Evolutionary conservation across 2,888 invertebrate species (phyloP).

Genomic region (Amitus sp.): DNA sequence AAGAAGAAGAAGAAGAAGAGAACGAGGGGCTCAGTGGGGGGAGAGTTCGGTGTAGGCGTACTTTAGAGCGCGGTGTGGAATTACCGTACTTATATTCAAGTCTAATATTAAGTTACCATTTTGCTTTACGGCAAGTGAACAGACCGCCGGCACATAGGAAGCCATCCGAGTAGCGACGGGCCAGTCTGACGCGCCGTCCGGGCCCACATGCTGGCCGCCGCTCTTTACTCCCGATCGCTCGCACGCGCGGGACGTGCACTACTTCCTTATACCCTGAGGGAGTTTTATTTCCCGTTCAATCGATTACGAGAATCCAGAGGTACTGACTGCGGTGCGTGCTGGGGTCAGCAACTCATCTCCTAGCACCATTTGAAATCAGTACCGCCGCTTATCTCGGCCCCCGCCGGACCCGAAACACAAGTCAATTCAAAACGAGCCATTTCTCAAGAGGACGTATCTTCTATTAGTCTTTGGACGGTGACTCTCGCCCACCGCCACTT

Average conservation of each 20-base stretch:
- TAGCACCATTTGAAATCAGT: constrained; percentile 67
- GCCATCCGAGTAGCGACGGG: constrained; percentile 62
- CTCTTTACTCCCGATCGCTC: background rate
- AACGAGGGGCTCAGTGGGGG: constrained; percentile 32
- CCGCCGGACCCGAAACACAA: constrained; percentile 33
- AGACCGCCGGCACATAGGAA: constrained; percentile 66
- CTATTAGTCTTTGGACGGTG: too few species aligned
- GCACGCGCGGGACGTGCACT: background rate
- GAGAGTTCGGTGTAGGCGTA: constrained; percentile 61
- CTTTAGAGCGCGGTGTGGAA: constrained; percentile 63
- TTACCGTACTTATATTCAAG: constrained; percentile 65
- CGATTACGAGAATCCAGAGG: constrained; percentile 60
- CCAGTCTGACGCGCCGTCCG: constrained; percentile 59
- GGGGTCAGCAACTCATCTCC: constrained; percentile 57
- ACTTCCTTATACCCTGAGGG: too few species aligned
- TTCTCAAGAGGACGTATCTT: too few species aligned
- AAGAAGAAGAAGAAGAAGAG: constrained; percentile 36
- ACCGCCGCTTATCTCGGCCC: constrained; percentile 61
- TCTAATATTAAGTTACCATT: constrained; percentile 65
- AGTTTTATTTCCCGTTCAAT: too few species aligned
- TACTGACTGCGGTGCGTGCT: constrained; percentile 66
- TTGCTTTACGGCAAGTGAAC: constrained; percentile 66
- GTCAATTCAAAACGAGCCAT: too few species aligned
- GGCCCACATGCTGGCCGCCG: constrained; percentile 49
- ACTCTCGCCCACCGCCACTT: too few species aligned